phyloP scores from a whole-genome alignment of 2,113 vertebrate genomes.

The Osmerus eperlanus region DNA sequence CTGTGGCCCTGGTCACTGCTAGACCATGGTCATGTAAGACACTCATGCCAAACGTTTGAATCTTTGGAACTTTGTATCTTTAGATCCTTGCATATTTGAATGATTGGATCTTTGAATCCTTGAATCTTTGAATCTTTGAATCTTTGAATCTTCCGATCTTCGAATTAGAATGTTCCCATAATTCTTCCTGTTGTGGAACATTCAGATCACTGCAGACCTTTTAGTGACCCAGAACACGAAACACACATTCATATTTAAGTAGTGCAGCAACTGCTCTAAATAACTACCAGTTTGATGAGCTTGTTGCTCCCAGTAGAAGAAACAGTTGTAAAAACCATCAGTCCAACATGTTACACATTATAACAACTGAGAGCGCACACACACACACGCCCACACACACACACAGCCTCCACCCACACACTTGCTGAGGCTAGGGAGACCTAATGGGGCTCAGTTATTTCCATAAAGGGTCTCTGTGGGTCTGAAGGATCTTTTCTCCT shows the following conservation, averaged over 20 bases:
- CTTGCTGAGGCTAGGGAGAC: constrained; percentile 56
- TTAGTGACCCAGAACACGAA: constrained; percentile 25
- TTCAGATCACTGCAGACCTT: constrained; percentile 28
- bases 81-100: too few species aligned
- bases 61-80: too few species aligned
- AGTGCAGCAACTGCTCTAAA: constrained; percentile 40
- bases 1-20: too few species aligned
- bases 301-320: constrained; percentile 61
- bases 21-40: too few species aligned
- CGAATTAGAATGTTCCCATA: not conserved
- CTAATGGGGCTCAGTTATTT: constrained; percentile 76
- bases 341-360: constrained; percentile 53
- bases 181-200: not conserved
- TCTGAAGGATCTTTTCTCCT: constrained; percentile 62
- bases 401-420: constrained; percentile 36
- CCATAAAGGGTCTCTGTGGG: constrained; percentile 73
- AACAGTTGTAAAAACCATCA: constrained; percentile 64
- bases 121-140: not conserved
- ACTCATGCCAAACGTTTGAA: too few species aligned
- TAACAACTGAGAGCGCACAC: constrained; percentile 5
- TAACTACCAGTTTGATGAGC: constrained; percentile 65
- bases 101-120: too few species aligned
- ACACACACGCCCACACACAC: constrained; percentile 11
- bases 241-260: constrained; percentile 40
- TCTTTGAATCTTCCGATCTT: not conserved